A percentile compares a stretch with the other conserved stretches of the same genome.
phyloP scores from a whole-genome alignment of 2,888 invertebrate species.

The Agrochola litura region DNA sequence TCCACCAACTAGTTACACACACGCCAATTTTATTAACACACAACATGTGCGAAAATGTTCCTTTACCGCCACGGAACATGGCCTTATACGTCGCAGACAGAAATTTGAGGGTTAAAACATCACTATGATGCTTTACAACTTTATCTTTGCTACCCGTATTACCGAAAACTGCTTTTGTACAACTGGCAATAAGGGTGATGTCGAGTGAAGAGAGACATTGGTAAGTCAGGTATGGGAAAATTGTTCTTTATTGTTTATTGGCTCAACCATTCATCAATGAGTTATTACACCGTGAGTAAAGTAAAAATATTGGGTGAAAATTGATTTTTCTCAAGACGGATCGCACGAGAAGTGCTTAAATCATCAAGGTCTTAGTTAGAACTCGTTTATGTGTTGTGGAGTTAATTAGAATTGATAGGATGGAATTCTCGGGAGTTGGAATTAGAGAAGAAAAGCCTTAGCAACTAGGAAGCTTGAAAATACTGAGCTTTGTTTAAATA shows the following conservation, averaged over 20 bases:
- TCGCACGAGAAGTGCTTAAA: constrained; percentile 54
- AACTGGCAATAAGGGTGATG: constrained; percentile 24
- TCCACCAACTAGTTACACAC: constrained; percentile 84
- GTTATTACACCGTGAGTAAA: constrained; percentile 80
- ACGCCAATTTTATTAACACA: constrained; percentile 63
- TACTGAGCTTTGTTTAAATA: not conserved
- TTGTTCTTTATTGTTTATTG: constrained; percentile 86
- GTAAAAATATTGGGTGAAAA: constrained; percentile 83
- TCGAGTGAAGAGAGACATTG: constrained; percentile 41
- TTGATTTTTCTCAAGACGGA: constrained; percentile 76
- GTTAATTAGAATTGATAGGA: constrained; percentile 46
- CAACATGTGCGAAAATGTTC: constrained; percentile 56
- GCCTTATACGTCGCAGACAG: constrained; percentile 58
- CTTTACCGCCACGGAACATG: constrained; percentile 61
- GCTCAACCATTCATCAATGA: constrained; percentile 79
- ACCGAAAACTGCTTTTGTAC: constrained; percentile 59
- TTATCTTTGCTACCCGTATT: constrained; percentile 53
- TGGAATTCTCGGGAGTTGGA: not conserved
- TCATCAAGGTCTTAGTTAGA: constrained; percentile 39
- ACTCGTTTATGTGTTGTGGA: constrained; percentile 14
- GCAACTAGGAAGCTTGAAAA: not conserved
- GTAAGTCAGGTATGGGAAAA: constrained; percentile 75
- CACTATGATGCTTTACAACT: constrained; percentile 73
- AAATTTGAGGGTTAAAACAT: constrained; percentile 75
- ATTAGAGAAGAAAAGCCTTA: not conserved